Evolutionary conservation across 1,140 invertebrate genomes (phyloP).

Genomic region (Trichonephila inaurata): DNA sequence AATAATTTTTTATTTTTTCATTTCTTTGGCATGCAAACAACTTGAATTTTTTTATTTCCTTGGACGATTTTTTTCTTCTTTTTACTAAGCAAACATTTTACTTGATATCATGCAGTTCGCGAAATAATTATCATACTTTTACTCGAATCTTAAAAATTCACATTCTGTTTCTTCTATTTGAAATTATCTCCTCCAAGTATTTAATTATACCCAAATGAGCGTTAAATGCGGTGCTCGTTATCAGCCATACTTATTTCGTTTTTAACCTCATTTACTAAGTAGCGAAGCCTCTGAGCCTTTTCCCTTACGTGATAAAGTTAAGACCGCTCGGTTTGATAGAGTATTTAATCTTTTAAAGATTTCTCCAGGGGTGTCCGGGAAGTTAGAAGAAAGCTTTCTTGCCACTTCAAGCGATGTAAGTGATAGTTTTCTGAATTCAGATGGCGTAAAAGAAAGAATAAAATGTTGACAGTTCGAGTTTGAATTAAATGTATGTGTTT

Average conservation of each 20-base stretch:
- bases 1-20: background rate
- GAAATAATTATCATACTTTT: conserved; percentile 27
- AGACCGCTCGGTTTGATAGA: conserved; percentile 26
- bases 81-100: background rate
- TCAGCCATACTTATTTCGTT: conserved; percentile 42
- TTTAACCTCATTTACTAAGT: conserved; percentile 20
- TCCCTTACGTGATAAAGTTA: conserved; percentile 36
- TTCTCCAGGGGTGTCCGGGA: background rate
- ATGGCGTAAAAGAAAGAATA: conserved; percentile 4
- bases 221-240: conserved; percentile 58
- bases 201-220: conserved; percentile 69
- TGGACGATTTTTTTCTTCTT: background rate
- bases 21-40: background rate
- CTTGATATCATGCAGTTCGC: background rate
- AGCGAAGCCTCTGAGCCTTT: background rate
- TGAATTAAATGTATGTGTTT: background rate
- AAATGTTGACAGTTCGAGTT: conserved; percentile 23
- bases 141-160: conserved; percentile 21
- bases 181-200: conserved; percentile 36
- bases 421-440: conserved; percentile 36
- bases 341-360: conserved; percentile 54
- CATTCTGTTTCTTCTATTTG: background rate
- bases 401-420: conserved; percentile 5
- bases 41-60: background rate
- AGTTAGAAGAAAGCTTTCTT: conserved; percentile 2